phyloP scores from a whole-genome alignment of 2,797 vertebrate species.

The Pipistrellus pipistrellus region DNA sequence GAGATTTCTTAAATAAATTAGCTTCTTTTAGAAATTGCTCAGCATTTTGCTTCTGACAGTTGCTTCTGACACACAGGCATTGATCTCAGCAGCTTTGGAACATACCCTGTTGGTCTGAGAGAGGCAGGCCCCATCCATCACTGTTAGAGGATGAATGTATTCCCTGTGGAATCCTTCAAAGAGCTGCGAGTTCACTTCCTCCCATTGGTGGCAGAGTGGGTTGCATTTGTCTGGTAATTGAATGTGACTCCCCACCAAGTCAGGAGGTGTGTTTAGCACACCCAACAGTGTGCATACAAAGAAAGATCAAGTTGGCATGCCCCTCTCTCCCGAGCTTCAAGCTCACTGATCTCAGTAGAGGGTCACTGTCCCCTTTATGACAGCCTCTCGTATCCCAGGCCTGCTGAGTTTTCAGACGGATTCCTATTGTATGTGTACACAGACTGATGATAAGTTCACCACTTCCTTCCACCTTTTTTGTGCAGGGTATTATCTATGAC shows the following conservation, averaged over 20 bases:
- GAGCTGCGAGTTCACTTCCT: conserved; percentile 31
- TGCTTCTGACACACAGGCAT: conserved; percentile 47
- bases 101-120: conserved; percentile 26
- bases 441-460: conserved; percentile 76
- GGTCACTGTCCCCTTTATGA: neutral
- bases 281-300: conserved; percentile 73
- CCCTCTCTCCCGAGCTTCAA: conserved; percentile 49
- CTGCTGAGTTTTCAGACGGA: conserved; percentile 68
- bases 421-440: conserved; percentile 62
- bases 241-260: conserved; percentile 78
- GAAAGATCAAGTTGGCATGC: conserved; percentile 66
- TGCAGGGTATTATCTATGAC: conserved; percentile 75
- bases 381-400: conserved; percentile 31
- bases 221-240: conserved; percentile 64
- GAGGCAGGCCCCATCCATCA: conserved; percentile 37
- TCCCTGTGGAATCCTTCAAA: conserved; percentile 69
- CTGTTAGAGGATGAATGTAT: neutral
- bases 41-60: conserved; percentile 49
- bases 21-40: conserved; percentile 52
- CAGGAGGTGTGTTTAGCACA: conserved; percentile 50
- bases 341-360: conserved; percentile 75
- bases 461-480: conserved; percentile 42
- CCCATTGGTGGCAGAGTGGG: conserved; percentile 21
- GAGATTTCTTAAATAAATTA: conserved; percentile 33
- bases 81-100: conserved; percentile 59